Evolutionary conservation across 1,140 invertebrate species (phyloP), one percentile per base, ranked within the genome.

Genomic region (Batillaria attramentaria): DNA sequence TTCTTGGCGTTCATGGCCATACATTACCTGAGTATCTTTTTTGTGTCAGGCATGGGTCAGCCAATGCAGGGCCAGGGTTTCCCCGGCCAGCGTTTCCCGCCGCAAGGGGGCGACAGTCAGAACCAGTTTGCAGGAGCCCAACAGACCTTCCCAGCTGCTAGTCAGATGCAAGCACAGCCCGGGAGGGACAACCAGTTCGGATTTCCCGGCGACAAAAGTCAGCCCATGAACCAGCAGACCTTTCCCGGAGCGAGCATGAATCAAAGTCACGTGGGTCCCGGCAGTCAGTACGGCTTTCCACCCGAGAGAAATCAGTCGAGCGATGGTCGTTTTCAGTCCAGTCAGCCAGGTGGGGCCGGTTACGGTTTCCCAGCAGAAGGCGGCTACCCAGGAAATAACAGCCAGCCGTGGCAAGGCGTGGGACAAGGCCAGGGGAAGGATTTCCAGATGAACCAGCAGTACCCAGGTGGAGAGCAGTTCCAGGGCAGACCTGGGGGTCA

Each of bases 401-500:
- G 35, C 24, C 50, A 75, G 5, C 73, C 60, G 57, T 75, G 73
- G 73, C 73, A 70, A 18, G 50, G 50, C 41, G 33, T 1, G 0
- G 68, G 68, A 42, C 68, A 62, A 75, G 73, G 73, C 24, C 73
- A 75, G 24, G 73, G 73, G n/a, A 50, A 65, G 35, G 54, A 62
- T 35, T n/a, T 37, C 41, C 18, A 39, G 1, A 8, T n/a, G 31
- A 75, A 42, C 37, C 54, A 62, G 37, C 73, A 75, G n/a, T 75
- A 57, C 28, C 42, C 20, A 41, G 57, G 57, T 60, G 57, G 73
- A 3, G 57, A 39, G 62, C 54, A 62, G 2, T 1, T 39, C 50
- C 73, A 62, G 37, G 73, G 73, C 13, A 33, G 28, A n/a, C 62
- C 62, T 65, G 33, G 46, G 24, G 31, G 31, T 28, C 57, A 62